Evolutionary conservation across 2,113 vertebrate species (phyloP), one percentile per base, ranked within the genome.

Genomic region (Saiga tatarica): DNA sequence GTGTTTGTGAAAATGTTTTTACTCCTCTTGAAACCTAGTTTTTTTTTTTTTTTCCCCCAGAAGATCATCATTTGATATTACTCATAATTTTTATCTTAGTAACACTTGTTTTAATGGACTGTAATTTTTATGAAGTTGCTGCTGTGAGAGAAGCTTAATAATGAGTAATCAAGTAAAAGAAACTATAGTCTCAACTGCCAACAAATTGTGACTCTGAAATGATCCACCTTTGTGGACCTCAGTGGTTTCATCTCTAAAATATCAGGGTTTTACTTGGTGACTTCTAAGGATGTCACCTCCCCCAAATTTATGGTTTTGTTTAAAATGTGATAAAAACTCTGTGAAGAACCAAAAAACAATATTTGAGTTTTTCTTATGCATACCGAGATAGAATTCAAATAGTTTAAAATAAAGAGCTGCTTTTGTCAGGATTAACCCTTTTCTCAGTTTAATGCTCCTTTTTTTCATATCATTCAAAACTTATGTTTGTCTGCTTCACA

Each of bases 351-450:
- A 89, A 78, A 71, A 94, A 85, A 55, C n/a, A 89, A 45, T n/a
- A 81, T 2, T 83, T 94, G n/a, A 71, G 10, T 50, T 60, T 79
- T 85, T 42, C 94, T 67, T 53, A 92, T 82, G 6, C 92, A 28
- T 90, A 19, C 23, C 7, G 62, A 55, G 14, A 30, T 91, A 86
- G 4, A 76, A 47, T 95, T 96, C 45, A 95, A 30, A 50, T 94
- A 87, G 50, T 87, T 94, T 96, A 87, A 96, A 97, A 92, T 17
- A 23, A 97, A 62, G 42, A 91, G 4, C 36, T 97, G 25, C n/a
- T 92, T 96, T 86, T 96, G 17, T 42, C 59, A 87, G 19, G 89
- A 81, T 89, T 57, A 93, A 64, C 9, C 59, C 28, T 83, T 92
- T 45, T 53, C 36, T 78, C 15, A 64, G 36, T 42, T 96, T 89